Evolutionary conservation across 2,797 vertebrate species (phyloP).

Genomic region (Amazonetta brasiliensis): DNA sequence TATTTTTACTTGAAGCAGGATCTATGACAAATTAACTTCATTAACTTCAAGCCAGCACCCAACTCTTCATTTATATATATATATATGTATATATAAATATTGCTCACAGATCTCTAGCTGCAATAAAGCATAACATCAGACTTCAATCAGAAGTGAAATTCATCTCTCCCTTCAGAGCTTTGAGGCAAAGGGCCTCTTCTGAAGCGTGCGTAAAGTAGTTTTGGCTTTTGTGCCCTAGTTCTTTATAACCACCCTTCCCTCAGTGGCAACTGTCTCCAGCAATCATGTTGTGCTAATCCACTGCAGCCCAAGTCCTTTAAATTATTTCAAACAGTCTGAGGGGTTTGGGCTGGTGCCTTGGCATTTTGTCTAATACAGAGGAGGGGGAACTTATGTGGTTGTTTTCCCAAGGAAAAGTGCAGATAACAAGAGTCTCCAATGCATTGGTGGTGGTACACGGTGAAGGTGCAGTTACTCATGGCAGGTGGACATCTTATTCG

Average conservation of each 20-base stretch:
- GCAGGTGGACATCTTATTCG: neutral
- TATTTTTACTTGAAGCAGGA: slow-evolving; percentile 9
- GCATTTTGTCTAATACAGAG: neutral
- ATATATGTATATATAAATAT: too few species aligned
- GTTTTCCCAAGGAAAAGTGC: neutral
- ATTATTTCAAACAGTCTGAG: neutral
- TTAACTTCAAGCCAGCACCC: neutral
- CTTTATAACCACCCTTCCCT: neutral
- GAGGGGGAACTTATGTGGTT: rapidly evolving
- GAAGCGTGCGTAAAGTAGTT: neutral
- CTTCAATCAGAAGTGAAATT: slow-evolving; percentile 23
- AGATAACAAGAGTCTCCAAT: rapidly evolving
- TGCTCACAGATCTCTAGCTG: neutral
- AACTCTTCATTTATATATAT: neutral
- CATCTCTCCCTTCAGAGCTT: neutral
- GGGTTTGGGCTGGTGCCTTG: neutral
- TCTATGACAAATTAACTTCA: slow-evolving; percentile 34
- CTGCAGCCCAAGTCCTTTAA: neutral
- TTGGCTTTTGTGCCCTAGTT: neutral
- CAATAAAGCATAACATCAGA: neutral
- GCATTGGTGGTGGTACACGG: rapidly evolving
- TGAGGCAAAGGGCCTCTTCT: neutral
- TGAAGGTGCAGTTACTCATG: neutral
- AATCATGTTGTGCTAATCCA: neutral
- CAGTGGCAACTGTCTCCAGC: neutral